Evolutionary conservation across 64 coral and sea anemone species (phyloP).

Genomic region (Stylophora pistillata): DNA sequence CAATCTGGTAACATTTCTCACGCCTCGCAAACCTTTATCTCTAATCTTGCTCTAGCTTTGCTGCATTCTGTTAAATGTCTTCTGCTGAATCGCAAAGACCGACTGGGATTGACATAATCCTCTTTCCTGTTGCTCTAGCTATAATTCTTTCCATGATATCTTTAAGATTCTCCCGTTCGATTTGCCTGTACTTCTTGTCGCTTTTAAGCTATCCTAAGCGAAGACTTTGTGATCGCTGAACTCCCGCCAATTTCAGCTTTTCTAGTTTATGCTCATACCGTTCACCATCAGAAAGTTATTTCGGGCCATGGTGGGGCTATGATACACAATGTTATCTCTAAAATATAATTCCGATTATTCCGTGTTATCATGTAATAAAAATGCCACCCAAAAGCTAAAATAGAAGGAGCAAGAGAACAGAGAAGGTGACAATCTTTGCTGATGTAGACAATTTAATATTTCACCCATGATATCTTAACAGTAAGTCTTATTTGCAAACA

Average conservation of each 20-base stretch:
- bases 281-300: no score
- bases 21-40: no score
- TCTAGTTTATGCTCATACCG: neutral
- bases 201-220: neutral
- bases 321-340: no score
- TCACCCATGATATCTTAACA: neutral
- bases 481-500: neutral
- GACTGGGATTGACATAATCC: neutral
- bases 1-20: no score
- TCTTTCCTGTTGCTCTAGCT: neutral
- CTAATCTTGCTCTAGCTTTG: no score
- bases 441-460: neutral
- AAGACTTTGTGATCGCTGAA: neutral
- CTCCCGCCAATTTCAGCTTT: neutral
- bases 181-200: neutral
- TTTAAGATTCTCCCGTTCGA: neutral
- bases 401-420: neutral
- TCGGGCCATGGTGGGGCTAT: no score
- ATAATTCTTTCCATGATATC: constrained; percentile 4
- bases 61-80: no score
- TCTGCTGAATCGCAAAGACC: no score
- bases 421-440: neutral
- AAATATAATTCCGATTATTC: no score
- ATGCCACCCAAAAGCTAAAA: neutral
- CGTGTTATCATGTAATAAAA: neutral